Base-by-base conservation (phyloP, 2,888 invertebrate species). In the Drosophila formosana region DNA sequence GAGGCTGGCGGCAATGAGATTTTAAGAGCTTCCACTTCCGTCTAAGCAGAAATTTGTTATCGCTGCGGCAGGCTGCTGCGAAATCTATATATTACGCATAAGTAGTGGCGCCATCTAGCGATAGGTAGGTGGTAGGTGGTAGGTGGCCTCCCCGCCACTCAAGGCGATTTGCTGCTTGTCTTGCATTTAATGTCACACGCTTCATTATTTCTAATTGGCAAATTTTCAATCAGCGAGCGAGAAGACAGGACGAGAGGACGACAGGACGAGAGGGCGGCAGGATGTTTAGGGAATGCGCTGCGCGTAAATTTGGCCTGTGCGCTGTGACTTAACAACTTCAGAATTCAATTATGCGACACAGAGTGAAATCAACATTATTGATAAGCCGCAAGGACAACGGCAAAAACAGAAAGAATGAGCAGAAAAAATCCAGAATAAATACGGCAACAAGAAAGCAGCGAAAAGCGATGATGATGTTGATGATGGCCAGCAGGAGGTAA, bases 361-460 rank as follows among this genome's bases (percentile, higher is more conserved):
- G 84, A 89, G 89, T 76, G 81, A 85, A 86, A 86, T 81, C 89
- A 89, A 89, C 89, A 88, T 88, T 89, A 88, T 89, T 86, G 87
- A 88, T 88, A 88, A 88, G 89, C 89, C 87, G 88, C 89, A 88
- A 89, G 84, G 89, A 88, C 88, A 89, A 80, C 89, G 84, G 55
- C 66, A 70, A 53, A 60, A 66, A 56, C 53, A 61, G 51, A 43
- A 50, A 53, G 56, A 45, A 32, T 41, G 32, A 8, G 32, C 30
- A 45, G 63, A 53, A 56, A 57, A 45, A 46, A 57, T 43, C 56
- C 11, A 34, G 43, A 34, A 26, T 52, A 47, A 57, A 52, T 55
- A 32, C 13, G 9, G 2, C 23, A 41, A 39, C 9, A 39, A 34
- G 18, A 18, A 18, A 18, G 18, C 18, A 56, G 30, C 51, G 23